Evolutionary conservation across 2,888 invertebrate species (phyloP).

Genomic region (Ashinkailepas kermadecensis): DNA sequence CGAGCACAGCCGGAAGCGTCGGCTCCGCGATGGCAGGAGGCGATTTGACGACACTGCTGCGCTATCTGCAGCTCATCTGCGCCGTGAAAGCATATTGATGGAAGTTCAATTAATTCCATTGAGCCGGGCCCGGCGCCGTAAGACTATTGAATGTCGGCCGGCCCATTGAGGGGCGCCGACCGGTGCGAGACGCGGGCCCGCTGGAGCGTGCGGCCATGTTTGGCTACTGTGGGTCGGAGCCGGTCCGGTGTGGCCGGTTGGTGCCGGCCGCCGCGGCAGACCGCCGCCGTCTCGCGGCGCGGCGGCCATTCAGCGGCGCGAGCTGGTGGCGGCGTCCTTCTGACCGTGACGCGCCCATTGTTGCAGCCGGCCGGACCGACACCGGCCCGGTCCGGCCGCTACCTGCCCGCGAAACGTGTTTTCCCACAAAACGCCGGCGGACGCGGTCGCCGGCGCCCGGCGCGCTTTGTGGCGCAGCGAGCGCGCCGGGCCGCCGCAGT

Average conservation of each 20-base stretch:
- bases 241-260: neutral
- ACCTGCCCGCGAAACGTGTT: neutral
- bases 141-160: constrained; percentile 1
- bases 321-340: neutral
- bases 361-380: neutral
- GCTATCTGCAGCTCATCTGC: neutral
- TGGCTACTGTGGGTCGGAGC: neutral
- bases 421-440: constrained; percentile 9
- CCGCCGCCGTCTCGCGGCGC: neutral
- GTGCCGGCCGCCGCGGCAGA: neutral
- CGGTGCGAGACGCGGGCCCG: too few species aligned
- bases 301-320: neutral
- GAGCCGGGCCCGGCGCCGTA: neutral
- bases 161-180: neutral
- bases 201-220: neutral
- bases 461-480: neutral
- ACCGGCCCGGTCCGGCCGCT: neutral
- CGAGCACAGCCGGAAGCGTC: neutral
- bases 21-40: neutral
- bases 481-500: neutral
- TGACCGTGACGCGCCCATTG: neutral
- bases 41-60: neutral
- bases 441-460: neutral
- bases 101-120: constrained; percentile 17
- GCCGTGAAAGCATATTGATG: constrained; percentile 15